These are phyloP conservation scores for Syrrhaptes paradoxus DNA, from an alignment of 2,113 vertebrate species.

Conservation along the genomic window DNA sequence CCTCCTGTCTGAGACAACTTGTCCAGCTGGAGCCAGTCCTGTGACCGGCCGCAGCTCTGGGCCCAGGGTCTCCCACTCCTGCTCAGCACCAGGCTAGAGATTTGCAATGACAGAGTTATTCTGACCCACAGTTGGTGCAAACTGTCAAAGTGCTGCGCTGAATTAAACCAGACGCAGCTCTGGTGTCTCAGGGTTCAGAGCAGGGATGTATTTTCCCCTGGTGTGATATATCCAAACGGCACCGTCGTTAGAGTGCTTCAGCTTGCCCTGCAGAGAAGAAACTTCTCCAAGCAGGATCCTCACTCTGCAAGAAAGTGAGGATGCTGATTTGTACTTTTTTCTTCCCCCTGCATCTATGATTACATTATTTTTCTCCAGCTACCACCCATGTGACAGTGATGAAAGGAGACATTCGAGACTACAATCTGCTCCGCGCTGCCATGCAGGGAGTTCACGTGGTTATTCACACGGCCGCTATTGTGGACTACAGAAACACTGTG, in stretches of 20 bases:
- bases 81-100: neutral
- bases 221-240: neutral
- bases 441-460: neutral
- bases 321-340: neutral
- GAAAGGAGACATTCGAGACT: slow-evolving; percentile 16
- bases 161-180: neutral
- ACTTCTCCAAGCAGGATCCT: neutral
- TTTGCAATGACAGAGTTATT: neutral
- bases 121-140: neutral
- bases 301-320: neutral
- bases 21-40: neutral
- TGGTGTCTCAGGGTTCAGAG: neutral
- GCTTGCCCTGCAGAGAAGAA: neutral
- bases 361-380: neutral
- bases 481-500: neutral
- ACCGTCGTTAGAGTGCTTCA: neutral
- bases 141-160: neutral
- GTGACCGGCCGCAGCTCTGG: neutral
- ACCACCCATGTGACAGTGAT: neutral
- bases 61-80: neutral
- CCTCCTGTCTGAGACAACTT: neutral
- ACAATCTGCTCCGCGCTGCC: neutral
- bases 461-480: slow-evolving; percentile 5
- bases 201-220: neutral
- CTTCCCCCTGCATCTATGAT: neutral